Evolutionary conservation across 2,113 vertebrate species (phyloP), one percentile per base, ranked within the genome.

Genomic region (Chamaea fasciata): DNA sequence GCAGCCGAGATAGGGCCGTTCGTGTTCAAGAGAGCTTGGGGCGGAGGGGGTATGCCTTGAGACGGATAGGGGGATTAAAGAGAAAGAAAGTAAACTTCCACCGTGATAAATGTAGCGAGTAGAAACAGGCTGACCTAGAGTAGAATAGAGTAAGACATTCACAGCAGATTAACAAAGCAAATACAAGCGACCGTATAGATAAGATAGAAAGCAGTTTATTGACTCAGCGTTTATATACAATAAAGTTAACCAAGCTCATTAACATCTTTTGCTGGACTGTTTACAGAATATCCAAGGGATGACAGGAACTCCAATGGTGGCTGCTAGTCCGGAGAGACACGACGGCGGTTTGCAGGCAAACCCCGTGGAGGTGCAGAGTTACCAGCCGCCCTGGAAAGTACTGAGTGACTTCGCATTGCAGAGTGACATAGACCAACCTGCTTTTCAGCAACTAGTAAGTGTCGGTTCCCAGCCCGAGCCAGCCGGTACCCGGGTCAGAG

Each of bases 281-380:
- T 97, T 97, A 74, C 98, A 99, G 99, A 99, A 99, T 97, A 99
- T 99, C 97, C 99, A 99, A 89, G 99, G 99, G 76, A 99, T 99
- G 99, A 99, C 99, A 76, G 99, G 99, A 92, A 99, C 99, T 92
- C 99, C 99, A 47, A 99, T 99, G 99, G 99, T 99, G 97, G 99
- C 99, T 59, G 98, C 99, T 83, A 99, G 99, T 97, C 99, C 99
- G 17, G 99, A 99, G 98, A 98, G 99, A 94, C 99, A 99, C 16
- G 99, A 99, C n/a, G 99, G 99, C 47, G 99, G 99, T 96, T 98
- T 99, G 80, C 99, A 99, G 97, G 99, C 98, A 37, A 99, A 99
- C 98, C 98, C 99, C 18, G 99, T 99, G 97, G 99, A 99, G 97
- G 99, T 99, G 96, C 99, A 99, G 97, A 99, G 99, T 98, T 99